Percentiles rank a stretch among this genome's conserved stretches.
Conservation (phyloP, 1,140 invertebrate species). For the Drosophila ficusphila region DNA sequence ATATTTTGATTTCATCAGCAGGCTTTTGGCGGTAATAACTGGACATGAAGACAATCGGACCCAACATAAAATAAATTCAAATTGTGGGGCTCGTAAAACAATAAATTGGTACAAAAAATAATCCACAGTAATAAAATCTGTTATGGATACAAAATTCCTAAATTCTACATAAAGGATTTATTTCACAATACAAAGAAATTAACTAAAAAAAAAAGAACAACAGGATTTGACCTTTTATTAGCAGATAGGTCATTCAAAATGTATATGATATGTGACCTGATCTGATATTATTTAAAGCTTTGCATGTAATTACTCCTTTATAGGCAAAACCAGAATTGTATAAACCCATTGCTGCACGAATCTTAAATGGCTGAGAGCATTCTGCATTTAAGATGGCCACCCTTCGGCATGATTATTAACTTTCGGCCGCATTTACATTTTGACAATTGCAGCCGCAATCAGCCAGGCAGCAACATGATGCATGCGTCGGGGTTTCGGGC, state of each 20-base stretch:
- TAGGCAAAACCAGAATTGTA: background rate
- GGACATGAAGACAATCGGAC: conserved; percentile 58
- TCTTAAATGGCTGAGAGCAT: background rate
- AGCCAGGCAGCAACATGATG: conserved; percentile 19
- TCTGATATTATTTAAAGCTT: no score
- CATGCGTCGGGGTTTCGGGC: background rate
- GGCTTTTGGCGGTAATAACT: conserved; percentile 71
- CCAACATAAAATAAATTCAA: conserved; percentile 11
- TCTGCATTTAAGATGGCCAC: conserved; percentile 13
- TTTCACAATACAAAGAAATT: no score
- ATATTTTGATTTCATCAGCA: conserved; percentile 78
- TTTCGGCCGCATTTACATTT: conserved; percentile 39
- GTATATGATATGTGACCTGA: no score
- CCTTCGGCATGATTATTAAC: conserved; percentile 45
- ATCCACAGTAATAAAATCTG: no score
- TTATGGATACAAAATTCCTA: no score
- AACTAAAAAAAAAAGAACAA: no score
- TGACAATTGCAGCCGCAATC: conserved; percentile 42
- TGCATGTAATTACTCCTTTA: background rate
- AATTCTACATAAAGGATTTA: no score
- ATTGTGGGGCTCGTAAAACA: conserved; percentile 10
- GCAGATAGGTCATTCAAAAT: no score
- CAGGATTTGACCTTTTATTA: no score
- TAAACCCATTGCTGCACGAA: background rate
- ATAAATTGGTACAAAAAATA: background rate